Evolutionary conservation across 2,113 vertebrate genomes (phyloP).

Genomic region (Semicossyphus pulcher): DNA sequence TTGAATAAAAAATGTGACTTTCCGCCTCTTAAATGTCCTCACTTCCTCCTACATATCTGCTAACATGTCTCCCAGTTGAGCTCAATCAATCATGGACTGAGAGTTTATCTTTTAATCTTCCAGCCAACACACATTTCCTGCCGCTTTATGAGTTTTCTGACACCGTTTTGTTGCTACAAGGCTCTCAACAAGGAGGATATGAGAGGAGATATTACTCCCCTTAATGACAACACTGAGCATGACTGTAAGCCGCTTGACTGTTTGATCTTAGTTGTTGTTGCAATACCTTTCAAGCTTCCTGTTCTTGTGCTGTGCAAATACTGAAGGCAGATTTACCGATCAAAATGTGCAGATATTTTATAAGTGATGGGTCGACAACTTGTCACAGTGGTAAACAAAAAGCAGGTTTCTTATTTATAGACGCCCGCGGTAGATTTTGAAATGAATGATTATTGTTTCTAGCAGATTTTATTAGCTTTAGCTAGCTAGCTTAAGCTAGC

Average conservation of each 20-base stretch:
- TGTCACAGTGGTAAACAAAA: background rate
- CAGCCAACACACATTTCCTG: background rate
- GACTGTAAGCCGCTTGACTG: background rate
- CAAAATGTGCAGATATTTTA: background rate
- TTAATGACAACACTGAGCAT: background rate
- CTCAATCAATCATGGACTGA: background rate
- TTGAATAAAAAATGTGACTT: background rate
- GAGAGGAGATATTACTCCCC: background rate
- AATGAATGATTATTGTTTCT: too few relatives aligned
- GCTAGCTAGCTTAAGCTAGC: background rate
- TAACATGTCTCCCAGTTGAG: background rate
- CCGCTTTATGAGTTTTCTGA: constrained; percentile 29
- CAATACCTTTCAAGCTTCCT: background rate
- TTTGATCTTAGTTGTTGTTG: background rate
- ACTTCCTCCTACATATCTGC: background rate
- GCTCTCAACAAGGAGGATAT: background rate
- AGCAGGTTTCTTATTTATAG: too few relatives aligned
- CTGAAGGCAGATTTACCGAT: too few relatives aligned
- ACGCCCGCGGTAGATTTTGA: background rate
- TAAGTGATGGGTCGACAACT: background rate
- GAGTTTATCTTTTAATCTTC: constrained; percentile 12
- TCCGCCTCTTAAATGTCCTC: background rate
- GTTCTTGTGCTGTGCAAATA: too few relatives aligned
- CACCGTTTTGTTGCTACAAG: constrained; percentile 12
- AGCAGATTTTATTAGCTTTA: background rate